Base-by-base conservation (phyloP, 2,797 vertebrate genomes). In the Pterois miles region DNA sequence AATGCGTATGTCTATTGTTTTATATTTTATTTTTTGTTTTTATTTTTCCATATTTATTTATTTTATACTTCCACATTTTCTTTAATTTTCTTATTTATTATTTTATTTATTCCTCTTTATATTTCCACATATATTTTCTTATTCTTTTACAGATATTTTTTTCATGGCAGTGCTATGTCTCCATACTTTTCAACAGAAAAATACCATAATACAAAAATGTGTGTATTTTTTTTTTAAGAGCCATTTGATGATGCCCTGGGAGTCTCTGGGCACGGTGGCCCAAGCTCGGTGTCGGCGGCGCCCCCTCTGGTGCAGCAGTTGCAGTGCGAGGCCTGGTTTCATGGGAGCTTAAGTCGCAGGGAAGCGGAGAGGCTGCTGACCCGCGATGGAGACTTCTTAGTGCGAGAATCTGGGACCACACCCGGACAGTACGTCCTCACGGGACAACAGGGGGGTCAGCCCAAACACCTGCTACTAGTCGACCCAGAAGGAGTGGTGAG, bases 401-500 rank as follows among this genome's bases (percentile, higher is more conserved):
- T 99, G 82, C 94, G 98, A 11, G 98, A 99, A 89, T 99, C 98
- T 68, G 97, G 96, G 22, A 99, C 97, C 80, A 99, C 97, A 0
- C 97, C 96, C 0, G 98, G 98, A 62, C 98, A 99, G 93, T 99
- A 99, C 0, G 98, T 99, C 78, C 96, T 99, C 71, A 99, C 98
- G 0, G 98, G 98, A 12, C 90, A 99, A 87, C 98, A 99, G 93
- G 97, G 96, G 0, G 96, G 97, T 29, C 98, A 98, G 86, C 94
- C 98, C 82, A 98, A 98, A 84, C 98, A 99, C 86, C 94, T 99
- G 84, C 96, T 99, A 5, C 95, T 99, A 2, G 98, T 99, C 0
- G 98, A 99, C 84, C 98, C 98, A 0, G 98, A 99, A 88, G 98
- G 98, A 88, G 98, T 99, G 98, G 98, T 99, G 89, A 96, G 98